A percentile compares a stretch with the other conserved stretches of the same genome.
phyloP scores from a whole-genome alignment of 1,140 invertebrate genomes.

The Acyrthosiphon pisum region DNA sequence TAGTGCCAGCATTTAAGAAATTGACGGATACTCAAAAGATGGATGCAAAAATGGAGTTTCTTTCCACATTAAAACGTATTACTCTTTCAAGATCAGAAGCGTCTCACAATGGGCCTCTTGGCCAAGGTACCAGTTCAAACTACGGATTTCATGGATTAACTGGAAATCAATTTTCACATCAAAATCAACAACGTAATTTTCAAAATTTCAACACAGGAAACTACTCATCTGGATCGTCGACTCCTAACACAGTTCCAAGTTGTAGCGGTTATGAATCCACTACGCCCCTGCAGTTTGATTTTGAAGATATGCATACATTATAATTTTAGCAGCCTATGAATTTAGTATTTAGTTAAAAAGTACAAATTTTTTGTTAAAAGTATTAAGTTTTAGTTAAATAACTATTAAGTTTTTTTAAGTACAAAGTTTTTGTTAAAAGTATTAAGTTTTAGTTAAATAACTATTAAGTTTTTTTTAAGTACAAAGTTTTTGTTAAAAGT shows the following conservation, averaged over 20 bases:
- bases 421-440: background rate
- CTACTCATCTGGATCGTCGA: background rate
- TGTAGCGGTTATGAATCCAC: background rate
- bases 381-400: no score
- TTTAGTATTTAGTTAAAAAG: no score
- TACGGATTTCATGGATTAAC: background rate
- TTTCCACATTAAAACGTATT: constrained; percentile 3
- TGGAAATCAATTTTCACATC: background rate
- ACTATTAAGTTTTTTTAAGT: no score
- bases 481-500: background rate
- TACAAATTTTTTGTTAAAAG: no score
- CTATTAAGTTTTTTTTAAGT: no score
- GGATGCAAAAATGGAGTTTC: background rate
- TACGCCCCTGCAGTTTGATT: background rate
- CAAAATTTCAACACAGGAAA: background rate
- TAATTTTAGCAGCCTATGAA: no score
- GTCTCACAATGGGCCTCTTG: background rate
- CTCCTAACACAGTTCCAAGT: background rate
- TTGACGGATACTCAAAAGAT: constrained; percentile 4
- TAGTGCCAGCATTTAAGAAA: background rate
- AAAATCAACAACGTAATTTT: background rate
- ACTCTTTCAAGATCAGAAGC: background rate
- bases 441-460: no score
- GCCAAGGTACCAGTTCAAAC: background rate
- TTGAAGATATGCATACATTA: no score